These are phyloP conservation scores for Scomber japonicus DNA, from an alignment of 2,113 vertebrate species.

Conservation along the genomic window DNA sequence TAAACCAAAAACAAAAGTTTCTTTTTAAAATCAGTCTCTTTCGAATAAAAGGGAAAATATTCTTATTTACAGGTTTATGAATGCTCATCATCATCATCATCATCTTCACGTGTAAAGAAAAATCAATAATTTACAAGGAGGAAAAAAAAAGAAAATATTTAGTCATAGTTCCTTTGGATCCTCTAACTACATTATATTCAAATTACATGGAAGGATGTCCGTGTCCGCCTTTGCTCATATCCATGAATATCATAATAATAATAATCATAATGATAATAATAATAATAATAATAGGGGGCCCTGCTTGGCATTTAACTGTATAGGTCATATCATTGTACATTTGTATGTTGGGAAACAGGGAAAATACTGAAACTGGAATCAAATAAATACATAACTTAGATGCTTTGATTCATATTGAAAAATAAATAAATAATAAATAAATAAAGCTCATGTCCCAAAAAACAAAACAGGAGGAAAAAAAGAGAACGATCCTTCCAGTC, in stretches of 20 bases:
- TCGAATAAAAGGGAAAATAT: slow-evolving; percentile 83
- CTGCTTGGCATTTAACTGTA: slow-evolving; percentile 43
- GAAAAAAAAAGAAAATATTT: background rate
- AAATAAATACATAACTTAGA: slow-evolving; percentile 86
- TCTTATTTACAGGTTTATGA: slow-evolving; percentile 84
- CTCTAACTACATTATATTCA: slow-evolving; percentile 22
- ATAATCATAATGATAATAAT: slow-evolving; percentile 61
- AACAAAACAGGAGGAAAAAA: slow-evolving; percentile 7
- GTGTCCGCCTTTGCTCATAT: background rate
- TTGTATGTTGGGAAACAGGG: slow-evolving; percentile 46
- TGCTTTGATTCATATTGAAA: slow-evolving; percentile 75
- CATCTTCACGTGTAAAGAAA: slow-evolving; percentile 50
- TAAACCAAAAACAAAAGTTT: slow-evolving; percentile 25
- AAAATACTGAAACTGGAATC: slow-evolving; percentile 69
- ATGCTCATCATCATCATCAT: slow-evolving; percentile 47
- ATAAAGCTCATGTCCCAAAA: slow-evolving; percentile 63
- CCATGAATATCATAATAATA: slow-evolving; percentile 45
- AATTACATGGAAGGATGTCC: slow-evolving; percentile 35
- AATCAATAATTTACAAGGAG: slow-evolving; percentile 44
- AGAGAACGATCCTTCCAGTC: slow-evolving; percentile 33
- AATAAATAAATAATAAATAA: slow-evolving; percentile 85
- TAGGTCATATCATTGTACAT: slow-evolving; percentile 57
- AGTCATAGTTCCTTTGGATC: slow-evolving; percentile 52
- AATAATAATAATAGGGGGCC: slow-evolving; percentile 54
- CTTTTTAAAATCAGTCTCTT: slow-evolving; percentile 71